Base-by-base conservation (phyloP, 2,888 invertebrate genomes). In the Drosophila paucipuncta region DNA sequence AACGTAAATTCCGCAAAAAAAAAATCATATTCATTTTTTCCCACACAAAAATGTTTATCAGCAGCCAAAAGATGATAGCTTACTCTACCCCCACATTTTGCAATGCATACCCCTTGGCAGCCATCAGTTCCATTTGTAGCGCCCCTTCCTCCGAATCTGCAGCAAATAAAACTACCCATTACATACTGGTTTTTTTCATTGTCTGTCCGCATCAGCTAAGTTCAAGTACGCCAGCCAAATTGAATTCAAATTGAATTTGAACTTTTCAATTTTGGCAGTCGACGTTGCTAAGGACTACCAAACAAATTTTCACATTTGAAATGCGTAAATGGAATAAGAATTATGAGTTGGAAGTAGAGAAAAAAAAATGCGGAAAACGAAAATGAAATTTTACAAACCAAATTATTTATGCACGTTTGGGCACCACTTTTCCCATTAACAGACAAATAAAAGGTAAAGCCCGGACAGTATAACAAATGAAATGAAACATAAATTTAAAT, bases 241-340 rank as follows among this genome's bases (percentile, higher is more conserved):
- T 93, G 92, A 92, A 92, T 92, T 92, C 92, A 92, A 92, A 92
- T 92, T 92, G 91, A 92, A 93, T 92, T 92, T 93, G 91, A 92
- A 92, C 87, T 91, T 91, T 92, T 92, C 92, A 92, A 92, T 92
- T 92, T 92, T 47, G 71, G 49, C 64, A 66, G 69, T 78, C 65
- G 66, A 68, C 61, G 35, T 65, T 65, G 47, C 35, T 41, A 25
- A 54, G 70, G 49, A 78, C 66, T 60, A 58, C 41, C 31, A 31
- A 68, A 50, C 60, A 50, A 76, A 63, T 73, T 72, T 80, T 58
- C 73, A 76, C 75, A 85, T 82, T 86, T 84, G 82, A 41, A 86
- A 89, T 89, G 78, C 87, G 89, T 78, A 82, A 85, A 80, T 80
- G 82, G 89, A 86, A 89, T 86, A 81, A 63, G 78, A 86, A 78